phyloP scores from a whole-genome alignment of 2,113 vertebrate genomes.

The Etheostoma cragini region DNA sequence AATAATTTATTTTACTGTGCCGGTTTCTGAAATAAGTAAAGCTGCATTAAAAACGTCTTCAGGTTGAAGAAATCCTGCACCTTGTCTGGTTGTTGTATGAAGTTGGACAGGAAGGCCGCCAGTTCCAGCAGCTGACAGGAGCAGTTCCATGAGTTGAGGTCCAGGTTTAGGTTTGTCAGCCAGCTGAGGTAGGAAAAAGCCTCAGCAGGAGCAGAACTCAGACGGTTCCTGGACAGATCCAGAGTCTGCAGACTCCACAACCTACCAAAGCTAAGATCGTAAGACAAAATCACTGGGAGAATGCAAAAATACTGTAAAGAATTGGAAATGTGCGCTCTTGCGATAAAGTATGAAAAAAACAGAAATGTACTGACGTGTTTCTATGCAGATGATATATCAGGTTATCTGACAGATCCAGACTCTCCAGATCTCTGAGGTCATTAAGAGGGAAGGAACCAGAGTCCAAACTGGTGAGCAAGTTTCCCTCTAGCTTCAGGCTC shows the following conservation, averaged over 20 bases:
- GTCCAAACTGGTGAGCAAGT: slow-evolving; percentile 81
- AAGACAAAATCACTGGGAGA: neutral
- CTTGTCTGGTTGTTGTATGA: slow-evolving; percentile 76
- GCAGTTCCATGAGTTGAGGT: slow-evolving; percentile 86
- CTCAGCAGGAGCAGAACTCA: slow-evolving; percentile 76
- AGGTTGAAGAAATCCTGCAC: slow-evolving; percentile 1
- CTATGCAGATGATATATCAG: slow-evolving; percentile 79
- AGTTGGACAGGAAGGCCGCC: slow-evolving; percentile 81
- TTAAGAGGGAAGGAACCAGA: slow-evolving; percentile 76
- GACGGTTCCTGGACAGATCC: slow-evolving; percentile 86
- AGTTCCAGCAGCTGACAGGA: slow-evolving; percentile 83
- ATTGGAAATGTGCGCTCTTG: neutral
- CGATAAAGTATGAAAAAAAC: neutral
- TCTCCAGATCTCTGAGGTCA: slow-evolving; percentile 78
- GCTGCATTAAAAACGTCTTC: neutral
- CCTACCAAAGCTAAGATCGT: slow-evolving; percentile 69
- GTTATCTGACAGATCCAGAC: slow-evolving; percentile 86
- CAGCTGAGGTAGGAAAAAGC: slow-evolving; percentile 82
- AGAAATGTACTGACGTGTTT: slow-evolving; percentile 61
- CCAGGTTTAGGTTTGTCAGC: slow-evolving; percentile 83
- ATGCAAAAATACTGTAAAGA: neutral
- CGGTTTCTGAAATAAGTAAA: neutral
- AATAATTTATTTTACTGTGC: neutral
- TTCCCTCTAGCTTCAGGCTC: slow-evolving; percentile 84
- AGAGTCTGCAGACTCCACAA: slow-evolving; percentile 78